Percentiles rank a stretch among this genome's conserved stretches.
phyloP scores from a whole-genome alignment of 2,113 vertebrate genomes.

The Hyaena hyaena region DNA sequence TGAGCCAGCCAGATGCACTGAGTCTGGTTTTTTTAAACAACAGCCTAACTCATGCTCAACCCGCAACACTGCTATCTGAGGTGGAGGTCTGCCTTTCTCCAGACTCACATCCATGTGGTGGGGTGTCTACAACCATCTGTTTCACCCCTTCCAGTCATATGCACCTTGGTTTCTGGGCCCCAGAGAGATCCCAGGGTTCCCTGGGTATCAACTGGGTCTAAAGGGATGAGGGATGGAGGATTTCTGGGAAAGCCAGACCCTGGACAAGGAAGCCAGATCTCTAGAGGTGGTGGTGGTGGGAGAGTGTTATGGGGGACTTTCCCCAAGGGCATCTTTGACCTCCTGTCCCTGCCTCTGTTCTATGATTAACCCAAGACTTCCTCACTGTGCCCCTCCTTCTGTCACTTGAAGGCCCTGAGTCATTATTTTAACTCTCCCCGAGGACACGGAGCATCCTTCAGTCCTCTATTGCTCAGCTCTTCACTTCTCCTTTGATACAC shows the following conservation, averaged over 20 bases:
- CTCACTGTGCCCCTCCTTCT: neutral
- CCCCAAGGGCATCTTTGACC: neutral
- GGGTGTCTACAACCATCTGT: neutral
- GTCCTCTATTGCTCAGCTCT: neutral
- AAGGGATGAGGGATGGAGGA: neutral
- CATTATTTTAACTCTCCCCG: constrained; percentile 13
- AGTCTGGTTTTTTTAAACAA: neutral
- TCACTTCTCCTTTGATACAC: neutral
- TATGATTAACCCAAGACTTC: constrained; percentile 28
- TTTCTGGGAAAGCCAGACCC: neutral
- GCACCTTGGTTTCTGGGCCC: neutral
- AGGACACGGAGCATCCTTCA: neutral
- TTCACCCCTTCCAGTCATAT: neutral
- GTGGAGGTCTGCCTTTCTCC: neutral
- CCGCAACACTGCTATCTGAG: neutral
- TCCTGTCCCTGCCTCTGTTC: neutral
- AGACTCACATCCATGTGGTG: neutral
- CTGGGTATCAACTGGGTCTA: neutral
- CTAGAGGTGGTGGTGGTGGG: neutral
- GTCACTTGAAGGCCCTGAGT: neutral
- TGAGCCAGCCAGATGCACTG: too few relatives aligned
- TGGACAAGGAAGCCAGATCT: neutral
- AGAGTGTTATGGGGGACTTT: neutral
- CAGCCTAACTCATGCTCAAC: neutral
- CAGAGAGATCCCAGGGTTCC: neutral